phyloP scores from a whole-genome alignment of 2,888 invertebrate genomes.

The Sarcophaga carnaria region DNA sequence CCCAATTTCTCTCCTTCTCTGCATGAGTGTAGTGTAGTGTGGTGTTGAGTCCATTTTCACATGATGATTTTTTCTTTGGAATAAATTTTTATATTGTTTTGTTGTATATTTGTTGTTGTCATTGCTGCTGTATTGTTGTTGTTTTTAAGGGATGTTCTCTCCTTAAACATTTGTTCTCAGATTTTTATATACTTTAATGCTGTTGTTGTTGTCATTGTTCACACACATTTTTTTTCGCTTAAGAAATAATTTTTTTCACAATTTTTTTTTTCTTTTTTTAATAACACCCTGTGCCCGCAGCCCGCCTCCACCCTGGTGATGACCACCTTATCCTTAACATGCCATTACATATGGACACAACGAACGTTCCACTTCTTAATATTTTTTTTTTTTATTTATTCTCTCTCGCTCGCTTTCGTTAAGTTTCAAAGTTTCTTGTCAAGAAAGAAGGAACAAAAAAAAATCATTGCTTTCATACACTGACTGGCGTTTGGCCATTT shows the following conservation, averaged over 20 bases:
- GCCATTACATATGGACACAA: background rate
- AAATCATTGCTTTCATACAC: constrained; percentile 30
- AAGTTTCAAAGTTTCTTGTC: constrained; percentile 47
- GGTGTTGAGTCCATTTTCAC: constrained; percentile 53
- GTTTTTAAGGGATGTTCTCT: constrained; percentile 64
- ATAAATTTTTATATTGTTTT: constrained; percentile 63
- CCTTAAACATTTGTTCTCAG: constrained; percentile 56
- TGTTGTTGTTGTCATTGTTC: constrained; percentile 31
- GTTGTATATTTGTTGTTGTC: constrained; percentile 25
- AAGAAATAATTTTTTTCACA: constrained; percentile 29
- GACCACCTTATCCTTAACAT: background rate
- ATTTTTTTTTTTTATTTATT: background rate
- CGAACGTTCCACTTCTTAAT: background rate
- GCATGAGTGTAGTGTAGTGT: constrained; percentile 13
- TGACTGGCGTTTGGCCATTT: constrained; percentile 47
- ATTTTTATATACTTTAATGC: constrained; percentile 56
- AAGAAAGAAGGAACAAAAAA: no score
- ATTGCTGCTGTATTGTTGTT: background rate
- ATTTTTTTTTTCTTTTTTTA: constrained; percentile 31
- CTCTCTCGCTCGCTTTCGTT: constrained; percentile 28
- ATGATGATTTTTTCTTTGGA: constrained; percentile 29
- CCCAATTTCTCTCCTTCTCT: constrained; percentile 37
- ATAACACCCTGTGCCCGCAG: constrained; percentile 9
- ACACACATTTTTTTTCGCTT: constrained; percentile 46
- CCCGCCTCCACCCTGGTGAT: background rate